These are phyloP conservation scores for Nasonia longicornis DNA, from an alignment of 1,140 invertebrate species.

Conservation along the genomic window DNA sequence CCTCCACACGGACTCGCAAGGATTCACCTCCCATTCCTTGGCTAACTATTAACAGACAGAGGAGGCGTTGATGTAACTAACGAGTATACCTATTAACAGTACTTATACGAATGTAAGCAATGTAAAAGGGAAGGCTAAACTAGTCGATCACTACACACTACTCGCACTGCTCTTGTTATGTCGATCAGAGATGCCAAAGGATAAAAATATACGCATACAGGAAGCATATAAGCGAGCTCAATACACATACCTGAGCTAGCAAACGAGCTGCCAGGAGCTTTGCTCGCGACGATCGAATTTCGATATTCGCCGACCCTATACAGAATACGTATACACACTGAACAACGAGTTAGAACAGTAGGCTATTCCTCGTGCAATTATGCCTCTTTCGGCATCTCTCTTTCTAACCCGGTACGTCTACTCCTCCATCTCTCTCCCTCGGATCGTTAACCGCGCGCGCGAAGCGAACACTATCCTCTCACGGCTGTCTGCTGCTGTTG, in stretches of 20 bases:
- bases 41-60: background rate
- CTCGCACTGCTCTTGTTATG: background rate
- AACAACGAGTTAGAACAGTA: too few species aligned
- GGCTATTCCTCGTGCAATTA: too few species aligned
- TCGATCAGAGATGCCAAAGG: constrained; percentile 14
- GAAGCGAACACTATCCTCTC: too few species aligned
- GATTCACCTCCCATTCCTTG: constrained; percentile 18
- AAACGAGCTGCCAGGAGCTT: background rate
- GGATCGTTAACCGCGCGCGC: constrained; percentile 19
- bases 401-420: background rate
- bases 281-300: constrained; percentile 17
- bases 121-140: background rate
- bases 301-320: constrained; percentile 20
- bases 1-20: constrained; percentile 9
- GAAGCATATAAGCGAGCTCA: background rate
- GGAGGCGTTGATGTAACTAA: background rate
- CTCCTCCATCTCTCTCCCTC: background rate
- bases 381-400: background rate
- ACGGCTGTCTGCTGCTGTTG: too few species aligned
- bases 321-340: too few species aligned
- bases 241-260: too few species aligned
- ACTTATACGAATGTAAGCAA: background rate
- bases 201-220: constrained; percentile 26
- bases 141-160: background rate
- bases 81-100: too few species aligned